Evolutionary conservation across 2,797 vertebrate genomes (phyloP), one percentile per base, ranked within the genome.

Genomic region (Syndactyla subalaris): DNA sequence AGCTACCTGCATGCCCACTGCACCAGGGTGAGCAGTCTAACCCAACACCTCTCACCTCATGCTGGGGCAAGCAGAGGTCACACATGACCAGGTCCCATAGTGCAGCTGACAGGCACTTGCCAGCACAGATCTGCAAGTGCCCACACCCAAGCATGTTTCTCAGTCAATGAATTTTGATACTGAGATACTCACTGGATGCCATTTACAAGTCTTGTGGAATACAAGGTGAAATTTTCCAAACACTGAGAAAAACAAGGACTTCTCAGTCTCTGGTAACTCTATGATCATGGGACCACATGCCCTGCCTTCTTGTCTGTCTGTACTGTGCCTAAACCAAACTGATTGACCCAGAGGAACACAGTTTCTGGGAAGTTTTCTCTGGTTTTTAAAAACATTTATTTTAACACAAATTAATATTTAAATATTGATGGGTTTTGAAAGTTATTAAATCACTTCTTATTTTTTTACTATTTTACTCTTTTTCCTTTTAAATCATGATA

Each of bases 51-150:
- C 39, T 77, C 12, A 18, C 81, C 23, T 75, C 61, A 10, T 18
- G 15, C 83, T 67, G 68, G 1, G 6, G 58, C 41, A 45, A 77
- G 70, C 66, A 86, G 70, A 86, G 30, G 39, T 41, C 48, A 22
- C 41, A 0, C 8, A 7, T 5, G n/a, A 24, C 41, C 52, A 66
- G 13, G 43, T 58, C 46, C 52, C 2, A 0, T 59, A 43, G 38
- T 9, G 36, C 52, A 59, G 43, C 57, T 63, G 34, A 55, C 51
- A 43, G 55, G 43, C 65, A n/a, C 13, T 3, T 16, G 21, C 61
- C 43, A 46, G 72, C 23, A 15, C 38, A 61, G 45, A 45, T 74
- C 22, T 46, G 24, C 68, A 48, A 63, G 49, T n/a, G 67, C 63
- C 22, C 43, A 70, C 54, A 65, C 30, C 12, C 81, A 73, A 61